Percentiles rank a stretch among this genome's conserved stretches.
phyloP scores from a whole-genome alignment of 2,113 vertebrate genomes.

The Pheucticus melanocephalus region DNA sequence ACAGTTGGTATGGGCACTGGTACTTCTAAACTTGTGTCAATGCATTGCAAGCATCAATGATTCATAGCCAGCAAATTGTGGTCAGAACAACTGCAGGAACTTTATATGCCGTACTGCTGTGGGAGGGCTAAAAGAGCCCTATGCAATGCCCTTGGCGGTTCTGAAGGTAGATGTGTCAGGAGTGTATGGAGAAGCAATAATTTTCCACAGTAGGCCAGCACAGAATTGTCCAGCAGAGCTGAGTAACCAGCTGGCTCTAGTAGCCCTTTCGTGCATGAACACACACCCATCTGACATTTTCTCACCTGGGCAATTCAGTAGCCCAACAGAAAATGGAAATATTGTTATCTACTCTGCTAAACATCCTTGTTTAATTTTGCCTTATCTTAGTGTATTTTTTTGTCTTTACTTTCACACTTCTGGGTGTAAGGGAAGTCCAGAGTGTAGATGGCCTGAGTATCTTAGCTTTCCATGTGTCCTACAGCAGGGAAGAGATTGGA shows the following conservation, averaged over 20 bases:
- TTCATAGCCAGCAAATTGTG: background rate
- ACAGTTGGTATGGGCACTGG: accelerated
- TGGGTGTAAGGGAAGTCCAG: background rate
- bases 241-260: background rate
- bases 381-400: background rate
- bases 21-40: background rate
- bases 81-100: background rate
- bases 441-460: background rate
- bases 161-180: background rate
- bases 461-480: background rate
- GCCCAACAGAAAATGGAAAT: background rate
- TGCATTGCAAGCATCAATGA: accelerated
- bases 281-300: background rate
- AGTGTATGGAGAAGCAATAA: background rate
- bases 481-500: background rate
- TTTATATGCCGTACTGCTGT: background rate
- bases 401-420: background rate
- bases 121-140: background rate
- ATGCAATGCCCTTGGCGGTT: background rate
- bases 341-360: background rate
- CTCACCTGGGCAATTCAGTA: background rate
- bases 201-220: background rate
- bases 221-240: background rate
- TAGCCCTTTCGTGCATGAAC: background rate
- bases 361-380: background rate